A percentile compares a stretch with the other conserved stretches of the same genome.
Evolutionary conservation across 2,113 vertebrate genomes (phyloP).

Genomic region (Scolopax mira): DNA sequence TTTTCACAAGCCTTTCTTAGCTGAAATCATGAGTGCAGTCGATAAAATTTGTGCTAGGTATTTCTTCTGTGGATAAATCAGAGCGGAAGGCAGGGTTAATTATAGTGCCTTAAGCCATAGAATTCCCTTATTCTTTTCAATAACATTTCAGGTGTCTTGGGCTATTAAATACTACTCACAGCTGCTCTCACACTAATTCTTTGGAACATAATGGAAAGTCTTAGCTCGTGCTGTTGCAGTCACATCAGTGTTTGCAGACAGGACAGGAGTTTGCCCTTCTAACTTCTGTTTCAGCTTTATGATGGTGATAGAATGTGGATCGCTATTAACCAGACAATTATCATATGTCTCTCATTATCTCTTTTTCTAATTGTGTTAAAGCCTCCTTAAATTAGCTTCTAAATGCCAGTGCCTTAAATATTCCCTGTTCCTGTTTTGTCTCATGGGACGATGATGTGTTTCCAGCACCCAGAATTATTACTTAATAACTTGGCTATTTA

Average conservation of each 20-base stretch:
- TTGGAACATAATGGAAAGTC: neutral
- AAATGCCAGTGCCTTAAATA: neutral
- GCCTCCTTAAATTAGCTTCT: constrained; percentile 44
- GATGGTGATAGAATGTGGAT: neutral
- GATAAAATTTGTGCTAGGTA: neutral
- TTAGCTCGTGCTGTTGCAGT: neutral
- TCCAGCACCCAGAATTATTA: constrained; percentile 42
- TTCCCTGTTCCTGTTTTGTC: neutral
- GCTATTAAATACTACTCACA: neutral
- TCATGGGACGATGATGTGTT: neutral
- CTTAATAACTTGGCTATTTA: constrained; percentile 55
- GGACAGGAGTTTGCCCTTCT: neutral
- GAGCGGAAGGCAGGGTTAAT: neutral
- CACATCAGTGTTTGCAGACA: neutral
- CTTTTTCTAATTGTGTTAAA: constrained; percentile 48
- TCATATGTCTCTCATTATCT: constrained; percentile 26
- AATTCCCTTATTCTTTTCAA: neutral
- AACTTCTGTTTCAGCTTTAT: neutral
- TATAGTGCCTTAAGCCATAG: neutral
- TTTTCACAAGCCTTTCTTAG: neutral
- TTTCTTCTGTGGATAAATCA: neutral
- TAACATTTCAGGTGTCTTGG: neutral
- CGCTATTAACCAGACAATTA: neutral
- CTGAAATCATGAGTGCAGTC: rapidly evolving
- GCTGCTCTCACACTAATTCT: neutral